A percentile compares a stretch with the other conserved stretches of the same genome.
Evolutionary conservation across 2,888 invertebrate genomes (phyloP).

Genomic region (Andricus quercusramuli): DNA sequence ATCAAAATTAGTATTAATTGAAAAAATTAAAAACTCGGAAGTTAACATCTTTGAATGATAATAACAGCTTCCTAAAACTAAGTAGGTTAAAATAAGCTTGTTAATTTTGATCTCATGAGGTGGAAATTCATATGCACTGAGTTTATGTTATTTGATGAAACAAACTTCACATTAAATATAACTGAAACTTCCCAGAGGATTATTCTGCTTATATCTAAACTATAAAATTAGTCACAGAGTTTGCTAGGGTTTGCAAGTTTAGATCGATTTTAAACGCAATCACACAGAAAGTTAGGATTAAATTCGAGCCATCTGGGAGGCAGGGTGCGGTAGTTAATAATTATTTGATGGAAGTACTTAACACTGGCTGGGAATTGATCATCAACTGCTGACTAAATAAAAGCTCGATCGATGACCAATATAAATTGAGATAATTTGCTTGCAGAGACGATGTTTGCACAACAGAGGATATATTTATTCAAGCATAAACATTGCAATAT

Average conservation of each 20-base stretch:
- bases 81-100: neutral
- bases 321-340: conserved; percentile 2
- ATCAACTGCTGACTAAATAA: conserved; percentile 2
- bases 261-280: conserved; percentile 29
- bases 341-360: neutral
- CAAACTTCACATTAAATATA: conserved; percentile 14
- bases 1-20: no score
- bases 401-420: neutral
- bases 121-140: neutral
- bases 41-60: no score
- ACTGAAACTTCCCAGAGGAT: neutral
- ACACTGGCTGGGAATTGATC: neutral
- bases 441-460: neutral
- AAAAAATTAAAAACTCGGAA: no score
- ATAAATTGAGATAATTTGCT: neutral
- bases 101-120: neutral
- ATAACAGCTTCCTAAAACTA: no score
- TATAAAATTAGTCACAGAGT: conserved; percentile 8
- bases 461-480: neutral
- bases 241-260: conserved; percentile 17
- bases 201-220: neutral
- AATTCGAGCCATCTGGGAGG: conserved; percentile 20
- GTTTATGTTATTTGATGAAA: neutral
- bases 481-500: neutral
- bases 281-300: conserved; percentile 21